Percentiles rank a stretch among this genome's conserved stretches.
Evolutionary conservation across 1,140 invertebrate species (phyloP).

Genomic region (Cydia amplana): DNA sequence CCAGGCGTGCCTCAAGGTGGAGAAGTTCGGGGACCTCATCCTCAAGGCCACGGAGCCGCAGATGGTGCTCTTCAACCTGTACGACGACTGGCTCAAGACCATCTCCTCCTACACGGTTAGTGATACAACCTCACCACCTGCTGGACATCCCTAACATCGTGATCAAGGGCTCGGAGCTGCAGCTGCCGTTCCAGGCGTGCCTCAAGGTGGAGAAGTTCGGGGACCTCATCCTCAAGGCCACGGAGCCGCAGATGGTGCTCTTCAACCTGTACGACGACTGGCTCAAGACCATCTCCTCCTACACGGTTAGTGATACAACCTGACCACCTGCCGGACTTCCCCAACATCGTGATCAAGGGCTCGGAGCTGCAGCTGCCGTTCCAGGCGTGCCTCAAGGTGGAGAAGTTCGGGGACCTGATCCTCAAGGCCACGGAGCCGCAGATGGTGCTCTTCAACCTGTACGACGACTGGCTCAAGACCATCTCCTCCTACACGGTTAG

Average conservation of each 20-base stretch:
- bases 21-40: conserved; percentile 99
- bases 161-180: conserved; percentile 99
- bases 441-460: conserved; percentile 99
- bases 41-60: conserved; percentile 99
- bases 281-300: conserved; percentile 98
- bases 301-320: conserved; percentile 82
- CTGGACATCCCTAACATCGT: conserved; percentile 99
- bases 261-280: conserved; percentile 99
- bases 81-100: conserved; percentile 99
- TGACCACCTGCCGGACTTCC: conserved; percentile 97
- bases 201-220: conserved; percentile 99
- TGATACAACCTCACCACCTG: conserved; percentile 83
- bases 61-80: conserved; percentile 99
- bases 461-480: conserved; percentile 99
- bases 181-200: conserved; percentile 99
- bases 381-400: conserved; percentile 99
- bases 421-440: conserved; percentile 99
- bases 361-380: conserved; percentile 99
- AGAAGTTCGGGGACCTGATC: conserved; percentile 99
- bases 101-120: conserved; percentile 94
- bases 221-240: conserved; percentile 99
- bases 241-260: conserved; percentile 99
- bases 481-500: conserved; percentile 94
- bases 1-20: conserved; percentile 99
- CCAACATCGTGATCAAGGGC: conserved; percentile 99